phyloP scores from a whole-genome alignment of 1,140 invertebrate genomes.

The Leptinotarsa lineolata region DNA sequence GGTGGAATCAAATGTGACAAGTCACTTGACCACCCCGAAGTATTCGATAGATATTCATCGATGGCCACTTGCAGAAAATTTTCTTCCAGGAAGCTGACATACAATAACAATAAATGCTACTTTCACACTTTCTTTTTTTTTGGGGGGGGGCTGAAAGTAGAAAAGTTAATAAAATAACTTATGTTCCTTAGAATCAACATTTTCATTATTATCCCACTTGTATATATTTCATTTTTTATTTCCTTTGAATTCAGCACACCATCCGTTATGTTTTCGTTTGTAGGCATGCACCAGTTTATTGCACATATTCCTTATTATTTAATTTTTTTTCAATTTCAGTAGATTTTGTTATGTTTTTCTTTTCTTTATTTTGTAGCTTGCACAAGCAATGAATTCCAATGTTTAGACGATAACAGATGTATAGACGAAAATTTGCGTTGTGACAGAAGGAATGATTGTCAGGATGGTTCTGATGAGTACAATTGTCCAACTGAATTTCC shows the following conservation, averaged over 20 bases:
- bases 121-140: no score
- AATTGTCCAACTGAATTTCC: conserved; percentile 50
- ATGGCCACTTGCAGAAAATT: no score
- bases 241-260: neutral
- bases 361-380: conserved; percentile 60
- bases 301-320: neutral
- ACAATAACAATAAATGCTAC: no score
- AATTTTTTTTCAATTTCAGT: neutral
- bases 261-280: neutral
- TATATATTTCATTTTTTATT: no score
- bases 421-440: conserved; percentile 68
- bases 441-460: conserved; percentile 71
- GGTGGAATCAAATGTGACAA: no score
- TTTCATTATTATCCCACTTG: no score
- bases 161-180: no score
- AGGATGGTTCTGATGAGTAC: conserved; percentile 77
- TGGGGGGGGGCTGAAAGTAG: no score
- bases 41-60: no score
- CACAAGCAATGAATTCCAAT: conserved; percentile 78
- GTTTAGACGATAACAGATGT: conserved; percentile 70
- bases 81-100: no score
- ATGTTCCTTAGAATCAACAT: no score
- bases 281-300: neutral
- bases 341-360: conserved; percentile 39
- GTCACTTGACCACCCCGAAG: no score